Base-by-base conservation (phyloP, 1,140 invertebrate genomes). In the Cecropterus lyciades region DNA sequence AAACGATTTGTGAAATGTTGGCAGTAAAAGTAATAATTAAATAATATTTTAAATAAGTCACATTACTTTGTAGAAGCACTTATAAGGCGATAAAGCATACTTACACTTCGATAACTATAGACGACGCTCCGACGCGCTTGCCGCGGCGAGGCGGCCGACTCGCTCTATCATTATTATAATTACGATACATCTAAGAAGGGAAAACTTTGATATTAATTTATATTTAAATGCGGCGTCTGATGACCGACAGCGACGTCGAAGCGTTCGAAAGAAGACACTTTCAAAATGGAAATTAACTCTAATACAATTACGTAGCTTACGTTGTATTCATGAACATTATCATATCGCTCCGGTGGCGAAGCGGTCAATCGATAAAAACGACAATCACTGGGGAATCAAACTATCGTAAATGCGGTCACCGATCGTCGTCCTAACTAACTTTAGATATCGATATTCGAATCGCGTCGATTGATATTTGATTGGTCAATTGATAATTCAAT, bases 51-150 rank as follows among this genome's bases (percentile, higher is more conserved):
- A 33, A 33, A 60, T 70, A 72, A 84, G 71, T 80, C 73, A 84
- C 80, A 74, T 78, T 80, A 82, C 73, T 77, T 80, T 79, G 55
- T 85, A 83, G 74, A 91, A 91, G 88, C 88, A 84, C 81, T 84
- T 81, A 84, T 70, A 80, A 87, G 82, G 89, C 89, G 81, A 74
- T 73, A 72, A 89, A 91, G 88, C 86, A 75, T 91, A 89, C 84
- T 87, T 89, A 91, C 81, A 87, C 75, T 42, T 81, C 66, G 63
- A 70, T 73, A 78, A n/a, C 60, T 67, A 69, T 20, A 66, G 64
- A 52, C 55, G 51, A 60, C 65, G 65, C 71, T 30, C 30, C 65
- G 70, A 59, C 67, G 72, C 64, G 80, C 77, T 76, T 76, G 72
- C 70, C 65, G 62, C 65, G 62, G n/a, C 51, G n/a, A n/a, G n/a